These are phyloP conservation scores for Mus pahari DNA, from an alignment of 2,113 vertebrate genomes.

Conservation along the genomic window DNA sequence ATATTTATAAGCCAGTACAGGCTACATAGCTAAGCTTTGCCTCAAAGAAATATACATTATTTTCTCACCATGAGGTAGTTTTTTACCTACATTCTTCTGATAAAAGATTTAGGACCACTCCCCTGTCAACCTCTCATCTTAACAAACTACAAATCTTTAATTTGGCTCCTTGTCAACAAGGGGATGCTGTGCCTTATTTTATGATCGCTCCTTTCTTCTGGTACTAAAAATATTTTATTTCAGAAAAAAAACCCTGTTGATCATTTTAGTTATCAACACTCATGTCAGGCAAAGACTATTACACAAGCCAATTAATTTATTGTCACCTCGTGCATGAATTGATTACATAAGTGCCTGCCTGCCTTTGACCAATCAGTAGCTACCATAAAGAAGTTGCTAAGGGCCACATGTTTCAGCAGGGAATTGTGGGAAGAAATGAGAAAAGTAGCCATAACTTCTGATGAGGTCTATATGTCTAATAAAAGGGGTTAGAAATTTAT, in stretches of 20 bases:
- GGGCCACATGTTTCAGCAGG: neutral
- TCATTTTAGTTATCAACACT: neutral
- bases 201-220: neutral
- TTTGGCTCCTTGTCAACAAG: neutral
- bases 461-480: neutral
- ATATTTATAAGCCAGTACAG: neutral
- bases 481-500: neutral
- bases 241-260: neutral
- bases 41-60: neutral
- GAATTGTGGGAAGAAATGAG: neutral
- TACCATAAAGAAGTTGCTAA: neutral
- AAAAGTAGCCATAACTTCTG: neutral
- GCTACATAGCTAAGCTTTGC: neutral
- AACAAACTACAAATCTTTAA: neutral
- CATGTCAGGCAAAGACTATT: neutral
- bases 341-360: neutral
- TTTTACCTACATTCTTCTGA: neutral
- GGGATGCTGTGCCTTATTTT: neutral
- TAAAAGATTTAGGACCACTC: neutral
- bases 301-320: neutral
- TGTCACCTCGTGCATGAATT: neutral
- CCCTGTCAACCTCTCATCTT: neutral
- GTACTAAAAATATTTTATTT: neutral
- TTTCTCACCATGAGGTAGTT: neutral
- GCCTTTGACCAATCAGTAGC: neutral